Base-by-base conservation (phyloP, 2,797 vertebrate genomes). In the Pseudomugil tenellus region DNA sequence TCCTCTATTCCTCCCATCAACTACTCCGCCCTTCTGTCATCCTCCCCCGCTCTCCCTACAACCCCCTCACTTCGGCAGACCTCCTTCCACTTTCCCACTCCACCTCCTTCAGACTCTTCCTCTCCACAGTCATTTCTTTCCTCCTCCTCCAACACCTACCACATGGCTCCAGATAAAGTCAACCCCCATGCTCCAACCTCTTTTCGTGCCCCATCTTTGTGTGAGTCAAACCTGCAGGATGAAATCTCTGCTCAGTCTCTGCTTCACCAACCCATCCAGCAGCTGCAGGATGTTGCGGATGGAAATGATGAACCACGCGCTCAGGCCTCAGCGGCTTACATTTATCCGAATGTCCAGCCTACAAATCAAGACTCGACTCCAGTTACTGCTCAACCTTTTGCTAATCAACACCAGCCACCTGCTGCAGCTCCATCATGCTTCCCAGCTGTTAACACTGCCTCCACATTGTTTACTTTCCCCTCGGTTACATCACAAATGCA, bases 401-500 rank as follows among this genome's bases (percentile, higher is more conserved):
- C 28, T 62, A 53, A 66, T 66, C 68, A 62, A 58, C 68, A 52
- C 70, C 77, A 72, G 21, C 57, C 48, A 13, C 34, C 6, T 32
- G 56, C 59, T 63, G 31, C 72, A 2, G 11, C 56, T 6, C 59
- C 84, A 37, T 43, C 75, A 0, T 83, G 74, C 48, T 68, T 81
- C 52, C 51, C 83, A 7, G 58, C 79, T 7, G 0, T 78, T 41
- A 83, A 83, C 3, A 35, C 32, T 0, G 62, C 53, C 17, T 21
- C 78, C 37, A 8, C 76, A 12, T 81, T 90, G 6, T 91, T 90
- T 49, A 3, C 81, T 51, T 90, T 88, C 56, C 61, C 87, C 17
- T 63, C 91, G 2, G 56, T 74, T 67, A 78, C 87, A 13, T 58
- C 87, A 29, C 87, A 90, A 37, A 78, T 91, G 68, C 91, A 91